Evolutionary conservation across 2,888 invertebrate species (phyloP).

Genomic region (Copidosoma aretas): DNA sequence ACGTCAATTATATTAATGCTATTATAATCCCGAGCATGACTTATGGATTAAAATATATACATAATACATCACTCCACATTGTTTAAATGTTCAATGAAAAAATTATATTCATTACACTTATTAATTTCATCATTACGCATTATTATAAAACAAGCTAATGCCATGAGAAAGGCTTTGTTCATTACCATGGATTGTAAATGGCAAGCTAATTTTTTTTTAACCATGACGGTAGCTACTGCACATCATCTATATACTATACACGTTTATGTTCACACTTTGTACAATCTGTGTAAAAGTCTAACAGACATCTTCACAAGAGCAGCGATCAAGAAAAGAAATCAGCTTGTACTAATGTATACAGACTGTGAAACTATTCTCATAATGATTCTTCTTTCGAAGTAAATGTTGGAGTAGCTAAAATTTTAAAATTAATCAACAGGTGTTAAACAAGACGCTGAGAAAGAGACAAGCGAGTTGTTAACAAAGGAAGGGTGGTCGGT

Average conservation of each 20-base stretch:
- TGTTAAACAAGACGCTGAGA: slow-evolving; percentile 62
- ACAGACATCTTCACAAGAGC: background rate
- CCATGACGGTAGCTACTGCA: slow-evolving; percentile 59
- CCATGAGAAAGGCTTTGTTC: no score
- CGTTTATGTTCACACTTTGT: slow-evolving; percentile 28
- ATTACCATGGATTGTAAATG: no score
- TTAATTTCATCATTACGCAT: background rate
- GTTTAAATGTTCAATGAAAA: no score
- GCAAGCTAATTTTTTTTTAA: slow-evolving; percentile 5
- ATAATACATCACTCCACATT: no score
- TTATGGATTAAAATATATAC: no score
- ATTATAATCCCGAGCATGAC: no score
- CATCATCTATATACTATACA: slow-evolving; percentile 60
- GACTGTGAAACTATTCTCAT: slow-evolving; percentile 34
- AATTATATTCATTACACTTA: background rate
- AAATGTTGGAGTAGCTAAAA: slow-evolving; percentile 59
- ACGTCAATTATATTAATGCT: no score
- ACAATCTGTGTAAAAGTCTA: background rate
- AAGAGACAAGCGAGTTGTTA: slow-evolving; percentile 61
- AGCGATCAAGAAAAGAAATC: slow-evolving; percentile 56
- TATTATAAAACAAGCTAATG: no score
- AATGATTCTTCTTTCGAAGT: slow-evolving; percentile 27
- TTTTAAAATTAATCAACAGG: slow-evolving; percentile 63
- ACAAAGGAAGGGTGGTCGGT: slow-evolving; percentile 63
- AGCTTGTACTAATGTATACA: slow-evolving; percentile 61